phyloP scores from a whole-genome alignment of 37 sponge, comb jelly and placozoan species.

The Aplysina aerophoba region DNA sequence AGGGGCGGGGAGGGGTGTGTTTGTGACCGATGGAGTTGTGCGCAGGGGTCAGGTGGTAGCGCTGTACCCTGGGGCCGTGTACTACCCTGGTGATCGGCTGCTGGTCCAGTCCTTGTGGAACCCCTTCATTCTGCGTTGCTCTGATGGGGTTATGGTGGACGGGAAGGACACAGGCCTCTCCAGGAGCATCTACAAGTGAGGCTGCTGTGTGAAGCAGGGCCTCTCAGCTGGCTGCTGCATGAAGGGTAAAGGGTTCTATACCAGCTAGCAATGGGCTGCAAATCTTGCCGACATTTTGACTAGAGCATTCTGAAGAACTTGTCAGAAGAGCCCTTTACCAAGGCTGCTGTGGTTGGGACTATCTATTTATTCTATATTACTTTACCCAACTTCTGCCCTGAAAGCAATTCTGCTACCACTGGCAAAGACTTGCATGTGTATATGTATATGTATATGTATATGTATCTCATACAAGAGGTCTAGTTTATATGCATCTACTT shows the following conservation, averaged over 20 bases:
- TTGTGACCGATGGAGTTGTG: conserved; percentile 54
- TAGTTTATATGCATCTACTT: no score
- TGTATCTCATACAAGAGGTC: no score
- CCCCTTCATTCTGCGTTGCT: conserved; percentile 74
- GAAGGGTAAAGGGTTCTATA: no score
- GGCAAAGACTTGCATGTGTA: no score
- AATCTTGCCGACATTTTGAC: not conserved
- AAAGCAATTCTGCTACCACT: no score
- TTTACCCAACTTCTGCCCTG: no score
- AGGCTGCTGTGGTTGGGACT: no score
- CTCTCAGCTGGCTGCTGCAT: no score
- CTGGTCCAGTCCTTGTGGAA: conserved; percentile 76
- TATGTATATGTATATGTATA: no score
- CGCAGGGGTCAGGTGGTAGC: conserved; percentile 57
- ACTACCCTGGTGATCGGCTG: conserved; percentile 32
- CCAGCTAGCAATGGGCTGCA: no score
- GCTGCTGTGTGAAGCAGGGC: not conserved
- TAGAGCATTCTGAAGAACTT: not conserved
- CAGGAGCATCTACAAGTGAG: conserved; percentile 61
- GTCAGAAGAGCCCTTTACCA: no score
- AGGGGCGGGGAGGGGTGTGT: conserved; percentile 72
- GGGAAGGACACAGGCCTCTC: conserved; percentile 72
- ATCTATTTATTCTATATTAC: no score
- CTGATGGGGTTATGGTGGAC: conserved; percentile 79
- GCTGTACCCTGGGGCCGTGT: conserved; percentile 70